phyloP scores from a whole-genome alignment of 2,113 vertebrate species.

The Aleadryas rufinucha region DNA sequence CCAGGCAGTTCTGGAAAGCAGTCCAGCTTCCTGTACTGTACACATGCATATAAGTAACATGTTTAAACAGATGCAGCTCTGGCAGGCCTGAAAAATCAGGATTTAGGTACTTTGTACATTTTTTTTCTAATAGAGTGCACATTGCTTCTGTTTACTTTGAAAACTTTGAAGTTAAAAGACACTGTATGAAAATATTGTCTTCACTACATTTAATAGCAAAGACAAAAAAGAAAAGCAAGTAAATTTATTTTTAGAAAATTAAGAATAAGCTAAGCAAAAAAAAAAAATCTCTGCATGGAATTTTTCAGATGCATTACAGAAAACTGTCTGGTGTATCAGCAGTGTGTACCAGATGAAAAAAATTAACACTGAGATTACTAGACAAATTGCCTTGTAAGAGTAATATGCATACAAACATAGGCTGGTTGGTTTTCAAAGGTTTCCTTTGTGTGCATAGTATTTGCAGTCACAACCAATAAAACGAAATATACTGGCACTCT shows the following conservation, averaged over 20 bases:
- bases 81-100: conserved; percentile 30
- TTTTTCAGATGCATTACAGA: not conserved
- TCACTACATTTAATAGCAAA: not conserved
- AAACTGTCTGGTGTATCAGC: not conserved
- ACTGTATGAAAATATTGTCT: not conserved
- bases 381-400: conserved; percentile 39
- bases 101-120: conserved; percentile 26
- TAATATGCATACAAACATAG: not conserved
- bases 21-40: conserved; percentile 43
- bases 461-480: conserved; percentile 62
- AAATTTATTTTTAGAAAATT: not conserved
- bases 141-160: conserved; percentile 6
- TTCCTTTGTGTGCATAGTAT: conserved; percentile 45
- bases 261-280: not conserved
- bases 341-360: conserved; percentile 3
- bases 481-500: conserved; percentile 48
- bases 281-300: not conserved
- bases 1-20: conserved; percentile 51
- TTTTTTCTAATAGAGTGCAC: conserved; percentile 21
- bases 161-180: not conserved
- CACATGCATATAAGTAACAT: conserved; percentile 14
- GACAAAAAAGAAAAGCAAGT: not conserved
- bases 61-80: conserved; percentile 61
- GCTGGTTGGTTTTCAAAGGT: conserved; percentile 55
- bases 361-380: conserved; percentile 26